Percentiles rank a stretch among this genome's conserved stretches.
These are phyloP conservation scores for Aphodius sticticus DNA, from an alignment of 2,888 invertebrate species.

Conservation along the genomic window DNA sequence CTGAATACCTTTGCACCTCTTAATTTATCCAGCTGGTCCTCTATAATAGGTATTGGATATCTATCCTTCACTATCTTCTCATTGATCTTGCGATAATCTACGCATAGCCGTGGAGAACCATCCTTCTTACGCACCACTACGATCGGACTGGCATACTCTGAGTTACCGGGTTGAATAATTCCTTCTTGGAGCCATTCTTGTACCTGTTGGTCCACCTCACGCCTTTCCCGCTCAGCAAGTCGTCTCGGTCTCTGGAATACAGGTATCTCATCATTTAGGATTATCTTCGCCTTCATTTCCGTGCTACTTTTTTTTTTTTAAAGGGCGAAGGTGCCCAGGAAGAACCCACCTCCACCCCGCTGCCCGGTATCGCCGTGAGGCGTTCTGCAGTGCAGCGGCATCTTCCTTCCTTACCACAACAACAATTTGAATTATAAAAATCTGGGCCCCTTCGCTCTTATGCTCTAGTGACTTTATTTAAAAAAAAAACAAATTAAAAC, in stretches of 20 bases:
- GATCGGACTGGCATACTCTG: constrained; percentile 44
- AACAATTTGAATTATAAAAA: no score
- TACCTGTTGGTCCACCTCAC: no score
- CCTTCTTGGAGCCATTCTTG: constrained; percentile 34
- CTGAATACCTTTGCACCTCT: background rate
- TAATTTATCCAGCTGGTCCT: constrained; percentile 28
- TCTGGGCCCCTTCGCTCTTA: no score
- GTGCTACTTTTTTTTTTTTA: no score
- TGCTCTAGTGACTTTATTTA: no score
- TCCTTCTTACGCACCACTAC: constrained; percentile 44
- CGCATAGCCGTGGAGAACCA: constrained; percentile 40
- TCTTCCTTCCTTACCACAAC: no score
- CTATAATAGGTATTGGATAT: constrained; percentile 40
- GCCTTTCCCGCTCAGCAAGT: no score
- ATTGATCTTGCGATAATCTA: constrained; percentile 43
- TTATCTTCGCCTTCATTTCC: background rate
- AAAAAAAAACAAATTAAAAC: no score
- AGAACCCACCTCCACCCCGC: no score
- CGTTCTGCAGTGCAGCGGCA: no score
- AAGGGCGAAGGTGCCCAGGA: no score
- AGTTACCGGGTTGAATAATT: constrained; percentile 43
- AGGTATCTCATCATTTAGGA: constrained; percentile 8
- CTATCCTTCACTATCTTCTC: constrained; percentile 41
- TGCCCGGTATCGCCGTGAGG: no score
- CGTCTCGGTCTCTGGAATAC: background rate